Base-by-base conservation (phyloP, 2,797 vertebrate genomes). In the Hypotaenidia okinawae region DNA sequence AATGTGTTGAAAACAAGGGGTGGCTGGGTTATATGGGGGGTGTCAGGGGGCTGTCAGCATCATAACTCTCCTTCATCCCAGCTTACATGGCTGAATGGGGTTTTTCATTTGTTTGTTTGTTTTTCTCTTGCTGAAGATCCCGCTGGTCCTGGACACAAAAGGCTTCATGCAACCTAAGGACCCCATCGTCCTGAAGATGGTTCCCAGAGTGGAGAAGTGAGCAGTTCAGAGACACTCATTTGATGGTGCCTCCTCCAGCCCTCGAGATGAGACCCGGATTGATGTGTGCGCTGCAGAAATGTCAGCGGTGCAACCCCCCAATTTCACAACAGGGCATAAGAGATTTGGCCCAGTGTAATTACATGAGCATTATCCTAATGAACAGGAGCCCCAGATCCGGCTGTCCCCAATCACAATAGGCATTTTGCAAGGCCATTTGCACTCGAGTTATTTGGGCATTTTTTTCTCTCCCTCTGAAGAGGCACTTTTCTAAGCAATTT, bases 181-280 rank as follows among this genome's bases (percentile, higher is more conserved):
- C 67, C 98, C 98, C 37, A 97, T 99, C 70, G 77, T 98, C 66
- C 96, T 99, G 76, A 98, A 98, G 92, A 89, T 98, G 91, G 94
- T 94, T 49, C 96, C 97, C 19, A 98, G 98, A 66, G 64, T 3
- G 15, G 27, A 79, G 21, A 63, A 95, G 62, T 95, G 95, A 95
- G 9, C 17, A n/a, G 67, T 61, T 67, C 66, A 88, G 67, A 90
- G 49, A 13, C 49, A 84, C 24, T 72, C 49, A n/a, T 30, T 83
- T 59, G n/a, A 16, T 23, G 64, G 13, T 39, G 16, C 57, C 52
- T 89, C 25, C 64, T 41, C 13, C 43, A 52, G 6, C 23, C 41
- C 62, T 67, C 6, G 51, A 93, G 81, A 68, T 24, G 49, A 92
- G 74, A 43, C 37, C 17, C n/a, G 37, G 45, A 22, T 5, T 55